Percentiles rank a stretch among this genome's conserved stretches.
These are phyloP conservation scores for Lethocerus indicus DNA, from an alignment of 1,140 invertebrate species.

Conservation along the genomic window DNA sequence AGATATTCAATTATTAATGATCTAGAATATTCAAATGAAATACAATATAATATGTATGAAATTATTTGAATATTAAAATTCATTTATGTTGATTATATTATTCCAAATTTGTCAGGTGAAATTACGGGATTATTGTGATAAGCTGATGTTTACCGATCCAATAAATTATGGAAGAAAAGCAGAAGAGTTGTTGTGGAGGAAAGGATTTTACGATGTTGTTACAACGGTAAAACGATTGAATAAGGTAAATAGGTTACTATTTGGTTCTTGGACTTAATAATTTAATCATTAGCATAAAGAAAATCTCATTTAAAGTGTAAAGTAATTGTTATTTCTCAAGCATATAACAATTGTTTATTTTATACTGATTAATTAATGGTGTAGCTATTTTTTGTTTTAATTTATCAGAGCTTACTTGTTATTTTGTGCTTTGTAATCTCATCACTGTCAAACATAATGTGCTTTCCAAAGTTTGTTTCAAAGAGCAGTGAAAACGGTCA, in stretches of 20 bases:
- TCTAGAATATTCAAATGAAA: background rate
- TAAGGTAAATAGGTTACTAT: constrained; percentile 32
- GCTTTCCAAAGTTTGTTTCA: no score
- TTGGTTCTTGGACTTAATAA: background rate
- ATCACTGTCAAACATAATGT: no score
- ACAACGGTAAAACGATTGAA: constrained; percentile 62
- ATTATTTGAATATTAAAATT: no score
- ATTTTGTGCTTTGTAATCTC: no score
- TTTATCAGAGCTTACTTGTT: no score
- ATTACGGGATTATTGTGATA: constrained; percentile 41
- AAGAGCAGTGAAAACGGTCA: no score
- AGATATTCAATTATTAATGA: no score
- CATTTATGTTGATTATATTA: no score
- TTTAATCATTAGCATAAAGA: background rate
- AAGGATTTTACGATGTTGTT: constrained; percentile 81
- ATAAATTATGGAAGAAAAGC: constrained; percentile 63
- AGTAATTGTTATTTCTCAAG: no score
- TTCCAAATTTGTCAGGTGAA: constrained; percentile 12
- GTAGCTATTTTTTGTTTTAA: no score
- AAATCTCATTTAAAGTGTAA: no score
- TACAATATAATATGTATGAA: background rate
- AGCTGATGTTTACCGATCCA: constrained; percentile 59
- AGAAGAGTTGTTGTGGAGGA: constrained; percentile 81
- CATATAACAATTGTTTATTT: no score
- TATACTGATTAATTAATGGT: background rate